Evolutionary conservation across 2,113 vertebrate genomes (phyloP).

Genomic region (Meriones unguiculatus): DNA sequence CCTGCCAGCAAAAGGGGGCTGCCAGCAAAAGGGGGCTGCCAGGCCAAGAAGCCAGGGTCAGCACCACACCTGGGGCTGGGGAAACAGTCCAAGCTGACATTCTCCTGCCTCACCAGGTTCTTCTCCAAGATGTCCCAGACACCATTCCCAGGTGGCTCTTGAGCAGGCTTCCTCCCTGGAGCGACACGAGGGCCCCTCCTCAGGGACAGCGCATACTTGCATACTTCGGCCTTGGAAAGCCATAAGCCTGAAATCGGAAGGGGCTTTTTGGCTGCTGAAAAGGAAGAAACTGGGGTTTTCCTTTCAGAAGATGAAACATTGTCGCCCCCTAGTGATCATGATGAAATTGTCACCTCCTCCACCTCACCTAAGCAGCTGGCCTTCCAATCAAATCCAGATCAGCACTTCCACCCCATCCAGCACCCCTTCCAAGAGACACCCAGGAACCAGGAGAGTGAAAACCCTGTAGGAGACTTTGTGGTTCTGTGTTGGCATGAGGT

Average conservation of each 20-base stretch:
- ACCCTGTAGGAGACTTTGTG: rapidly evolving
- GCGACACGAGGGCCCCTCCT: not conserved
- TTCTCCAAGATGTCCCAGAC: not conserved
- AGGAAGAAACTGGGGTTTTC: rapidly evolving
- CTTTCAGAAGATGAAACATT: not conserved
- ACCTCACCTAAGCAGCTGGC: not conserved
- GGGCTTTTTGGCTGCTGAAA: not conserved
- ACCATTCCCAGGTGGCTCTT: not conserved
- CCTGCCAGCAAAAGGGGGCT: not conserved
- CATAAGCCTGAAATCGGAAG: not conserved
- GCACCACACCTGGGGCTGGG: not conserved
- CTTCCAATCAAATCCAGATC: not conserved
- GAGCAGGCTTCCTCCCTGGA: not conserved
- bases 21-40: not conserved
- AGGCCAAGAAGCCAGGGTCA: not conserved
- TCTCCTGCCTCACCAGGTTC: not conserved
- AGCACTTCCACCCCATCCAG: rapidly evolving
- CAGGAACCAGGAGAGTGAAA: not conserved
- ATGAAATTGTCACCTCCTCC: not conserved
- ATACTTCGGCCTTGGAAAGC: not conserved
- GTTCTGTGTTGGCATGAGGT: not conserved
- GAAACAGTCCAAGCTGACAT: not conserved
- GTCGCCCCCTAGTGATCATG: constrained; percentile 31
- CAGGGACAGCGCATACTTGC: not conserved
- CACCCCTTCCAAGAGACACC: not conserved